A percentile compares a stretch with the other conserved stretches of the same genome.
Evolutionary conservation across 2,888 invertebrate species (phyloP).

Genomic region (Tolmerus cingulatus): DNA sequence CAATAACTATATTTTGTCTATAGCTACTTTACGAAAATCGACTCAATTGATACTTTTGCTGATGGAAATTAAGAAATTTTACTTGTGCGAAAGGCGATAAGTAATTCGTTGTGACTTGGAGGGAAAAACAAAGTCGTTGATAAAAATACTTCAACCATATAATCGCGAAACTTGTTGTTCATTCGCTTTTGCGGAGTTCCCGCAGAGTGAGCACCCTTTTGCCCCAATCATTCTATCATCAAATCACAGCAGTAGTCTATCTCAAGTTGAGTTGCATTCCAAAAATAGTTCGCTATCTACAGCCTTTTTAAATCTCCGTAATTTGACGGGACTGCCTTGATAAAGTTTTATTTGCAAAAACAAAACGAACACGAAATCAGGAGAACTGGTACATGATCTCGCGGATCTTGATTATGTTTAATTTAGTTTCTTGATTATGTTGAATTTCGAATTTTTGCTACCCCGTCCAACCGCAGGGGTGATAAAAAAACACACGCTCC

Average conservation of each 20-base stretch:
- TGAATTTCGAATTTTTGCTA: too few species aligned
- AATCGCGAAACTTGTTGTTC: not conserved
- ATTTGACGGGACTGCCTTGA: not conserved
- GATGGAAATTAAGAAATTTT: not conserved
- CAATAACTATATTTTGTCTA: not conserved
- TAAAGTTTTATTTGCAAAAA: not conserved
- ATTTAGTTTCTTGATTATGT: too few species aligned
- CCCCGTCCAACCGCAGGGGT: not conserved
- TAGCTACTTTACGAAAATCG: not conserved
- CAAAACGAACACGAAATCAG: not conserved
- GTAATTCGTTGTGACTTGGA: not conserved
- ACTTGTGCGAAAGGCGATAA: not conserved
- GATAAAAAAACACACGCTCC: not conserved
- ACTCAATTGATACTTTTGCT: not conserved
- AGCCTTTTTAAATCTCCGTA: not conserved
- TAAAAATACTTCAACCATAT: not conserved
- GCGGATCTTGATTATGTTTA: too few species aligned
- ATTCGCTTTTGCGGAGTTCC: not conserved
- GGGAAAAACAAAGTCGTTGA: not conserved
- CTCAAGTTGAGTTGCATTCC: not conserved
- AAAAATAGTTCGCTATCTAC: not conserved
- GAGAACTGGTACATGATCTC: not conserved
- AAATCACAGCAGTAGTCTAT: not conserved
- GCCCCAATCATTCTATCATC: not conserved
- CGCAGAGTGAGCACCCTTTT: not conserved